phyloP scores from a whole-genome alignment of 2,797 vertebrate genomes.

The Sebastes goodei region DNA sequence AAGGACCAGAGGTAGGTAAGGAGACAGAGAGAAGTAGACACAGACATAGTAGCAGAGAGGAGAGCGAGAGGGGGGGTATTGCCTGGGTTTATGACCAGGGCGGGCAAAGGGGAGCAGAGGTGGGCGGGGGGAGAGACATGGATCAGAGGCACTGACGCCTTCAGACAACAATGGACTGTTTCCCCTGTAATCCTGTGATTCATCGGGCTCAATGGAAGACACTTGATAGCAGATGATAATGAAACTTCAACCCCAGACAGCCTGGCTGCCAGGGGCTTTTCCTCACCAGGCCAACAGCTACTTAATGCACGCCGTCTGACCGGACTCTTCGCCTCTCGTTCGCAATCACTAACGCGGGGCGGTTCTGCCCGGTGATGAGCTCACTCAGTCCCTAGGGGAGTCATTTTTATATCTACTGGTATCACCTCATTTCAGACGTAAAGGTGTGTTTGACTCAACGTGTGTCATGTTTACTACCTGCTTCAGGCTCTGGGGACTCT shows the following conservation, averaged over 20 bases:
- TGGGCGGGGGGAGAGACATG: slow-evolving; percentile 54
- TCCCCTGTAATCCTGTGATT: slow-evolving; percentile 76
- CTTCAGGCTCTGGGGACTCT: not conserved
- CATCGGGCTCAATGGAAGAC: slow-evolving; percentile 72
- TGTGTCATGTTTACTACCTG: slow-evolving; percentile 6
- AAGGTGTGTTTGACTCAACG: not conserved
- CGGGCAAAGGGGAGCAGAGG: slow-evolving; percentile 43
- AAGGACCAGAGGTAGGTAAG: slow-evolving; percentile 4
- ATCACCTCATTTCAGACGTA: slow-evolving; percentile 15
- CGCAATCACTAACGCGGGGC: slow-evolving; percentile 20
- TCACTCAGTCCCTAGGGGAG: slow-evolving; percentile 34
- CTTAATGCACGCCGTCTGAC: slow-evolving; percentile 55
- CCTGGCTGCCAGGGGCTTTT: slow-evolving; percentile 71
- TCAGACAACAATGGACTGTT: slow-evolving; percentile 78
- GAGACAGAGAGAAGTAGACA: slow-evolving; percentile 7
- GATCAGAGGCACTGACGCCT: slow-evolving; percentile 74
- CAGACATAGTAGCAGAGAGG: slow-evolving; percentile 14
- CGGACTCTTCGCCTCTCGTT: slow-evolving; percentile 44
- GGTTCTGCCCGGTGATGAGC: slow-evolving; percentile 49
- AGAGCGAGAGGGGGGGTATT: slow-evolving; percentile 23
- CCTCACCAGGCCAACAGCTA: slow-evolving; percentile 66
- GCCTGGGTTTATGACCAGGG: slow-evolving; percentile 63
- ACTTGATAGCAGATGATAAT: slow-evolving; percentile 77
- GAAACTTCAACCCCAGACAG: slow-evolving; percentile 75
- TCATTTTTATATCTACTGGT: slow-evolving; percentile 21